These are phyloP conservation scores for Metellina segmentata DNA, from an alignment of 2,888 invertebrate species.

Conservation along the genomic window DNA sequence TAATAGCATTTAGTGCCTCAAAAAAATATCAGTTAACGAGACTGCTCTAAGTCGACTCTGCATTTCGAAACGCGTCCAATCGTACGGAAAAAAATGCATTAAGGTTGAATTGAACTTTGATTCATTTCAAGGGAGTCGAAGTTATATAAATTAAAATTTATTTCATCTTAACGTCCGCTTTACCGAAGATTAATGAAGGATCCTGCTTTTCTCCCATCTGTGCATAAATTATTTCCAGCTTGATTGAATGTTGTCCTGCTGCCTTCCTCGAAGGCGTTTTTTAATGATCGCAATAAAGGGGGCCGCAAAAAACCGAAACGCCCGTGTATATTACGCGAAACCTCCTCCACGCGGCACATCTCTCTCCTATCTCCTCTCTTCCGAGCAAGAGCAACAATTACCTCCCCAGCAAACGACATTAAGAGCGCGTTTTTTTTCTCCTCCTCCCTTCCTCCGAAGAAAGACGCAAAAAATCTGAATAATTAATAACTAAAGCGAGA, in stretches of 20 bases:
- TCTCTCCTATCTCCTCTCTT: not conserved
- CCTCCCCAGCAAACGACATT: slow-evolving; percentile 22
- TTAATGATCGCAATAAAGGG: slow-evolving; percentile 1
- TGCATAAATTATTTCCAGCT: not conserved
- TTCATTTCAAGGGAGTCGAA: not conserved
- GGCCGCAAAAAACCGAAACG: not conserved
- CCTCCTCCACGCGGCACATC: not conserved
- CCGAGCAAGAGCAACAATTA: slow-evolving; percentile 49
- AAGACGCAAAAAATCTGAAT: slow-evolving; percentile 49
- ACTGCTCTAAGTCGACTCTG: no score
- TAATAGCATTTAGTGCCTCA: no score
- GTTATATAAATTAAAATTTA: not conserved
- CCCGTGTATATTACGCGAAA: slow-evolving; percentile 14
- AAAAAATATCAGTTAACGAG: no score
- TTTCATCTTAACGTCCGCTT: not conserved
- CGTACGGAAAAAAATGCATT: not conserved
- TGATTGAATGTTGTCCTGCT: not conserved
- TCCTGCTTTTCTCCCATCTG: not conserved
- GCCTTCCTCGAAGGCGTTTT: not conserved
- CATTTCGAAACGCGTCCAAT: not conserved
- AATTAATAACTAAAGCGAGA: slow-evolving; percentile 59
- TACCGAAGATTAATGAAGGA: not conserved
- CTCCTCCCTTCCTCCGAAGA: not conserved
- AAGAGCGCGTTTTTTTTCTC: not conserved
- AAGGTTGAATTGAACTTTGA: not conserved